Conservation (phyloP, 2,797 vertebrate species). For the Cyclura pinguis region DNA sequence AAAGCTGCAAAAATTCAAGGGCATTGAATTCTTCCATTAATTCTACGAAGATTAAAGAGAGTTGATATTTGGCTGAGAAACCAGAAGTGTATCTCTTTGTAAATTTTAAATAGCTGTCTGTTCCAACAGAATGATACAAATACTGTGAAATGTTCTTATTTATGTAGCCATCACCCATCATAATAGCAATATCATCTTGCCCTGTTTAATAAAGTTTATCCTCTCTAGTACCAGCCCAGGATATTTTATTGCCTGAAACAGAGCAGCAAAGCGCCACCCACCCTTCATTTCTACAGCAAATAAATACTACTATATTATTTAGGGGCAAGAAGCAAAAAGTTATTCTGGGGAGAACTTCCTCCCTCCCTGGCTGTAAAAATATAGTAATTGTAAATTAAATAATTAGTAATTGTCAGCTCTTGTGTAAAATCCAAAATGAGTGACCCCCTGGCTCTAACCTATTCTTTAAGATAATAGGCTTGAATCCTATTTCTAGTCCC, state of each 20-base stretch:
- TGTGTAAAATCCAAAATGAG: neutral
- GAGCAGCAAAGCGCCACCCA: neutral
- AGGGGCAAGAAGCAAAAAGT: too few species aligned
- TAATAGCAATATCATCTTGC: neutral
- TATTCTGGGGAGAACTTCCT: too few species aligned
- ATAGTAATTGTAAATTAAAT: neutral
- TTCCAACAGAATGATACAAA: neutral
- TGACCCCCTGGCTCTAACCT: neutral
- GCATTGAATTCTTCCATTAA: conserved; percentile 22
- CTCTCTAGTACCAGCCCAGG: neutral
- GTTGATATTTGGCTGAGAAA: neutral
- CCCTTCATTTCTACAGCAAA: neutral
- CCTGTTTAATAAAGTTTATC: neutral
- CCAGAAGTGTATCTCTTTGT: neutral
- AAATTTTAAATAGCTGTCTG: neutral
- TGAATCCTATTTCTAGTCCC: too few species aligned
- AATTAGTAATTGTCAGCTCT: neutral
- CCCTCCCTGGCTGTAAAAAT: neutral
- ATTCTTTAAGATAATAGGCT: neutral
- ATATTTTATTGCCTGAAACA: neutral
- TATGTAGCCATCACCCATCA: neutral
- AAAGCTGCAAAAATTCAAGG: conserved; percentile 28
- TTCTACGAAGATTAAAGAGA: conserved; percentile 13
- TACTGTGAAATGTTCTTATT: neutral
- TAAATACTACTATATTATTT: neutral